Base-by-base conservation (phyloP, 1,140 invertebrate genomes). In the Drosophila parabipectinata region DNA sequence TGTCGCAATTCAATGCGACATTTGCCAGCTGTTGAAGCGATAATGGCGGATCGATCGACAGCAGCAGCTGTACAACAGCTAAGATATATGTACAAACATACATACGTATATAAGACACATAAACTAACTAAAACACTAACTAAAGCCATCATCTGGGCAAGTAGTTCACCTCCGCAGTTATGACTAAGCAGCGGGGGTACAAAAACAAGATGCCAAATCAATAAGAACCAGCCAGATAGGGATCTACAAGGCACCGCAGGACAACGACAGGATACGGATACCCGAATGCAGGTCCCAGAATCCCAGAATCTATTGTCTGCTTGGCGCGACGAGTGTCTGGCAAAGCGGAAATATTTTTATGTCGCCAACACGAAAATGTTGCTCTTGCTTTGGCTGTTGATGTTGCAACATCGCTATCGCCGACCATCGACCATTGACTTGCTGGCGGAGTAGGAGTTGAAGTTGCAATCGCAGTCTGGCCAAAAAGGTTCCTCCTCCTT, bases 281-380 rank as follows among this genome's bases (percentile, higher is more conserved):
- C 39, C 51, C 59, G 39, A 71, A 75, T 44, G 52, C 45, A 74
- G 52, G 71, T 72, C 67, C 47, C 66, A 39, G 37, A 55, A 60
- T 69, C 28, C 15, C 30, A 62, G 39, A 77, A 77, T 69, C 74
- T 77, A 77, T 77, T 77, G 74, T 77, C 64, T 77, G 30, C n/a
- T 32, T 48, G 64, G 37, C 64, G 64, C 67, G 67, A 69, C 67
- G 64, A 57, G 45, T 48, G 72, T 66, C 72, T 75, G 72, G 52
- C 45, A 72, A 84, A 84, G 71, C 81, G 81, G 82, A 85, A 85
- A 88, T 88, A 83, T 85, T 82, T 82, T 62, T 83, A 53, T 72
- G 71, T 83, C 80, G 80, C 80, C 79, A 83, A 82, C 79, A 81
- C 63, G 72, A 72, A 71, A 83, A 79, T 79, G 63, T 83, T 71